A percentile compares a stretch with the other conserved stretches of the same genome.
Conservation (phyloP, 1,140 invertebrate species). For the Polypedilum pembai region DNA sequence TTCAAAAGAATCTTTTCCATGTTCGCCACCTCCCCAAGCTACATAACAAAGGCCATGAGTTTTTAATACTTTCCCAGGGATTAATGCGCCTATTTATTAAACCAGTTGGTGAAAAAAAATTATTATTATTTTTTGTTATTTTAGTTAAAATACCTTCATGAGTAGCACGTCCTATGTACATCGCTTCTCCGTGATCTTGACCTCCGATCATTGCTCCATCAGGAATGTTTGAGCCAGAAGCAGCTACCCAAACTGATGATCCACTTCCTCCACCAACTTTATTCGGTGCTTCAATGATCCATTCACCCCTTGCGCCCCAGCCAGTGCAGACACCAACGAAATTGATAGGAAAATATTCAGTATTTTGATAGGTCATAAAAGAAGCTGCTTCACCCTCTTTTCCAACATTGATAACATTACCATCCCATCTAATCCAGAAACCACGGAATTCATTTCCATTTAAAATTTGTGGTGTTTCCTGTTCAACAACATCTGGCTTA, state of each 20-base stretch:
- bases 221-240: slow-evolving; percentile 56
- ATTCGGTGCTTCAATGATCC: slow-evolving; percentile 61
- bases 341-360: slow-evolving; percentile 57
- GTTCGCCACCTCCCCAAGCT: slow-evolving; percentile 69
- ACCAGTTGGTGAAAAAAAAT: no score
- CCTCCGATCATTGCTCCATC: slow-evolving; percentile 65
- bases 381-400: slow-evolving; percentile 60
- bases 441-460: slow-evolving; percentile 62
- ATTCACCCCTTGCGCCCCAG: slow-evolving; percentile 74
- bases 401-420: slow-evolving; percentile 57
- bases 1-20: slow-evolving; percentile 65
- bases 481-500: slow-evolving; percentile 68
- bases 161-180: slow-evolving; percentile 63
- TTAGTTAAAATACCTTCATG: slow-evolving; percentile 70
- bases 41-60: slow-evolving; percentile 67
- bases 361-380: slow-evolving; percentile 60
- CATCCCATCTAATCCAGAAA: slow-evolving; percentile 75
- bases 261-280: slow-evolving; percentile 32
- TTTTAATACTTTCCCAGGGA: slow-evolving; percentile 56
- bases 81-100: not conserved
- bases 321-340: slow-evolving; percentile 75
- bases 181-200: slow-evolving; percentile 59
- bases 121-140: no score
- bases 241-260: slow-evolving; percentile 55
- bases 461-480: slow-evolving; percentile 60